Base-by-base conservation (phyloP, 1,140 invertebrate genomes). In the Eueides isabella region DNA sequence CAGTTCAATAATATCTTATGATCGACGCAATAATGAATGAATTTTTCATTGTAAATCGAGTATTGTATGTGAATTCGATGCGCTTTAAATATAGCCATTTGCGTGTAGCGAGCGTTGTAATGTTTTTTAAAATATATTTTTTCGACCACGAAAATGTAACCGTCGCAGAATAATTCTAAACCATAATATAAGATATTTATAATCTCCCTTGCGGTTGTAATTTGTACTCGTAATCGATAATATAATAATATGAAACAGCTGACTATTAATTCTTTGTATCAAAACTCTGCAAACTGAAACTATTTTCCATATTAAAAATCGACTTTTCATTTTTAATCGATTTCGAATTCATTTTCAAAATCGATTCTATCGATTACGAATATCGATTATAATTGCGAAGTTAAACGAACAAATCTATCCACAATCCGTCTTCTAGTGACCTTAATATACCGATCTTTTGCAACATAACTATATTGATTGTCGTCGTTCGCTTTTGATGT, bases 371-470 rank as follows among this genome's bases (percentile, higher is more conserved):
- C n/a, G 19, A 55, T 55, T 55, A 7, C 48, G 48, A 55, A 23
- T 55, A 26, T 12, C 9, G 4, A 26, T 55, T 23, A 1, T 26
- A 12, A 55, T 55, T 55, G 48, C 26, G 19, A 55, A 12, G 48
- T 55, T 55, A n/a, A 55, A 44, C 19, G 73, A 75, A 74, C 72
- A 74, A 67, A 75, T 74, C 67, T 75, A 71, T 70, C 73, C 67
- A 75, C 35, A 71, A 67, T 75, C 73, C 73, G 73, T 75, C 73
- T 75, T 75, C 63, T 75, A 75, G 73, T 70, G 73, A 75, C 73
- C 73, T 71, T 75, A 74, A 28, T 73, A 48, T 68, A 73, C 30
- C 48, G 48, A 73, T 73, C 28, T 67, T 68, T 73, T 68, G 41
- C 66, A 73, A 73, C 48, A 23, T 72, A 72, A 41, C 44, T 65